phyloP scores from a whole-genome alignment of 2,888 invertebrate genomes.

The Eucriotettix oculatus region DNA sequence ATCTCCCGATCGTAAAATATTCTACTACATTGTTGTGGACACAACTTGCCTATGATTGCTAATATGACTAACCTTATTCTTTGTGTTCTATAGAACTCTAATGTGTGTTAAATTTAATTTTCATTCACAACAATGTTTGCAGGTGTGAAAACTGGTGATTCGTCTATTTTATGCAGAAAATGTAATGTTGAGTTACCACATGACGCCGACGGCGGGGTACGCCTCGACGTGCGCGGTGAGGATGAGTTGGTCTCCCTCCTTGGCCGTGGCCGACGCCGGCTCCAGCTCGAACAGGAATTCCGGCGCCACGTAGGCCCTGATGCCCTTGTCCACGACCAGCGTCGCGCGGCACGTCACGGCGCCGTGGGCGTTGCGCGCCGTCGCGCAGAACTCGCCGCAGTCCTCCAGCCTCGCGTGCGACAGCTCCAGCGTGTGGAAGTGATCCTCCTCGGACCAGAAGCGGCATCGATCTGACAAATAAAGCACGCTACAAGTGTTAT shows the following conservation, averaged over 20 bases:
- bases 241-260: conserved; percentile 41
- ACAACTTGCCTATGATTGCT: too few species aligned
- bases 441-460: conserved; percentile 51
- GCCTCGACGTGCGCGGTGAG: conserved; percentile 37
- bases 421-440: conserved; percentile 76
- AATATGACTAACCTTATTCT: too few species aligned
- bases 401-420: conserved; percentile 60
- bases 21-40: too few species aligned
- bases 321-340: conserved; percentile 66
- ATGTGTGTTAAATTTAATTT: too few species aligned
- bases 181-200: conserved; percentile 39
- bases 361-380: conserved; percentile 64
- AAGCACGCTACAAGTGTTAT: too few species aligned
- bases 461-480: conserved; percentile 32
- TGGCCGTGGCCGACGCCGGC: conserved; percentile 36
- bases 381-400: conserved; percentile 61
- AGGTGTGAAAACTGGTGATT: too few species aligned
- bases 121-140: too few species aligned
- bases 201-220: conserved; percentile 59
- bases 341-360: conserved; percentile 63
- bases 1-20: too few species aligned
- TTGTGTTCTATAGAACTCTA: too few species aligned
- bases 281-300: conserved; percentile 57
- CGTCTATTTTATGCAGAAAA: background rate
- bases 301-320: conserved; percentile 63